These are phyloP conservation scores for Eugnorisma glareosa DNA, from an alignment of 2,888 invertebrate species.

Conservation along the genomic window DNA sequence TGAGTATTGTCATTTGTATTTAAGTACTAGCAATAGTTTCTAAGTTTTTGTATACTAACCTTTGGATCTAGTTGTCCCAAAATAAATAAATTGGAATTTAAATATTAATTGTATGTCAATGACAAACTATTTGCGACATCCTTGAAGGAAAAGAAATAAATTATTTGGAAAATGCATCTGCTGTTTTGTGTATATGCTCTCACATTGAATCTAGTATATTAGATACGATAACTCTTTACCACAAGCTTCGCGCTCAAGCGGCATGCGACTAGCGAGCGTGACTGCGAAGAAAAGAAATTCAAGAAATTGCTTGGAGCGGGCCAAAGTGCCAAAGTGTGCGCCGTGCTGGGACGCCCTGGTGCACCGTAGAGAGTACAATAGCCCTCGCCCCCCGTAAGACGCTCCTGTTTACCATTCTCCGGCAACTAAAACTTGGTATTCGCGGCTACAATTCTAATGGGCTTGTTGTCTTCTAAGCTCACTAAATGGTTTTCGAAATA, in stretches of 20 bases:
- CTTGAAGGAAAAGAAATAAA: background rate
- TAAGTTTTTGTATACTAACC: too few species aligned
- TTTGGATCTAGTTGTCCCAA: too few species aligned
- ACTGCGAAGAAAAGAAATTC: background rate
- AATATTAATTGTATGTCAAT: background rate
- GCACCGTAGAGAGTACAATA: background rate
- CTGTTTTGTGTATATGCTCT: background rate
- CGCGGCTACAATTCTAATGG: too few species aligned
- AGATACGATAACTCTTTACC: background rate
- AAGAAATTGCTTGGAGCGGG: background rate
- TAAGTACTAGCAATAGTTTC: too few species aligned
- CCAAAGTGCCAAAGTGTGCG: too few species aligned
- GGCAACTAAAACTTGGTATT: too few species aligned
- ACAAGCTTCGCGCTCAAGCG: background rate
- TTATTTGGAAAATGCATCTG: background rate
- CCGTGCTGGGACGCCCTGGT: background rate
- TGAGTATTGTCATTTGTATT: too few species aligned
- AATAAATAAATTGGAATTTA: too few species aligned
- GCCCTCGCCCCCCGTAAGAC: too few species aligned
- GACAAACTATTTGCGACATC: background rate
- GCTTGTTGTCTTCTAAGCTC: background rate
- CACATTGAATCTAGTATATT: conserved; percentile 5
- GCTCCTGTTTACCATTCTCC: background rate
- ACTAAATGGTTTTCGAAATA: too few species aligned
- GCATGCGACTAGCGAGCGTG: background rate